Base-by-base conservation (phyloP, 2,797 vertebrate species). In the Malurus leucopterus region DNA sequence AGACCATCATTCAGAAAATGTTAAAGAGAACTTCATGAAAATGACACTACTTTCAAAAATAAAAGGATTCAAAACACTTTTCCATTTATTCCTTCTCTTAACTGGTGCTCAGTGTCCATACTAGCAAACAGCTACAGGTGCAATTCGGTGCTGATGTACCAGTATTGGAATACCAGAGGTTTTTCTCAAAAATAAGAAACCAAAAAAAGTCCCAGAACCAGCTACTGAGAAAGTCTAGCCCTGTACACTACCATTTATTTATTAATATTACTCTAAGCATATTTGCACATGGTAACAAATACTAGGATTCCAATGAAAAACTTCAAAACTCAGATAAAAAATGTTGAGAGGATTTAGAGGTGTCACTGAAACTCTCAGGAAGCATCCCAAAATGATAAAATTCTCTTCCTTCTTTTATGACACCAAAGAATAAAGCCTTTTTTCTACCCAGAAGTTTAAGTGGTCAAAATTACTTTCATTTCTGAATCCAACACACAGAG, bases 391-490 rank as follows among this genome's bases (percentile, higher is more conserved):
- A 82, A 47, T 1, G 7, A 89, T 40, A 32, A 49, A 54, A 77
- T 64, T 72, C 55, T 65, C 57, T 59, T 53, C 68, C n/a, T 87
- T 50, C 40, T 49, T 79, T 50, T 26, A 82, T 1, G 2, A 29
- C 20, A 55, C 30, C 6, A 65, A 27, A 73, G 76, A 85, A 80
- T 13, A 34, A 62, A 46, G 65, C 40, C 41, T 87, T 76, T 32
- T 29, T 77, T 71, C 72, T 84, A 83, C 19, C 38, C 55, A 62
- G 15, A 89, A 58, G 65, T 65, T 91, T 88, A 90, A 78, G 82
- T 90, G 73, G 91, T 83, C 73, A 91, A 68, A 74, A 85, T 53
- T 15, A 62, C 84, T 91, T 94, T 88, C 27, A 88, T 90, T 93
- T 95, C 58, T 20, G 50, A 94, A 61, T 46, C 70, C 86, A 88